phyloP scores from a whole-genome alignment of 2,797 vertebrate species.

The Sciaenops ocellatus region DNA sequence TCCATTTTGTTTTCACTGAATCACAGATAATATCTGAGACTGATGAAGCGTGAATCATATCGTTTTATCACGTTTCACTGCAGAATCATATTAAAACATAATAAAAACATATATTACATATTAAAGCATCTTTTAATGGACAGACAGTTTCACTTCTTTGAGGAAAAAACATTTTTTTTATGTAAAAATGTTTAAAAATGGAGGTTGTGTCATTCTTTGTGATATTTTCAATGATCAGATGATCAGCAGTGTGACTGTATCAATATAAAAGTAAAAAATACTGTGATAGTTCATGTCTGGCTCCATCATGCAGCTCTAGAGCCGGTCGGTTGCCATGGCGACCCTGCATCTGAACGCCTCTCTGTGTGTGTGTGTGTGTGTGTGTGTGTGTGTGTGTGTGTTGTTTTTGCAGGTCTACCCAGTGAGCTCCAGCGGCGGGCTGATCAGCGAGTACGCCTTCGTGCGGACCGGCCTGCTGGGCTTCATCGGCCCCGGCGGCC shows the following conservation, averaged over 20 bases:
- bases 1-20: background rate
- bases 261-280: constrained; percentile 20
- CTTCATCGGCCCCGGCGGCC: constrained; percentile 96
- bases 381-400: background rate
- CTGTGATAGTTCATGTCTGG: background rate
- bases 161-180: too few species aligned
- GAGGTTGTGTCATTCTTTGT: too few species aligned
- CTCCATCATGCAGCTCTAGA: background rate
- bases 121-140: too few species aligned
- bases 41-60: too few species aligned
- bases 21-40: too few species aligned
- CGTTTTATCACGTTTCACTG: too few species aligned
- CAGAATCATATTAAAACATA: too few species aligned
- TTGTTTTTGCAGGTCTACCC: constrained; percentile 91
- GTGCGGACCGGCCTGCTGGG: constrained; percentile 95
- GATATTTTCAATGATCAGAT: too few species aligned
- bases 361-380: background rate
- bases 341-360: constrained; percentile 9
- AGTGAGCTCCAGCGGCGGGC: constrained; percentile 91
- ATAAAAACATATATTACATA: too few species aligned
- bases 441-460: constrained; percentile 97
- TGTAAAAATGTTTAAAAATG: too few species aligned
- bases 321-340: constrained; percentile 34
- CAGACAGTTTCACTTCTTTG: too few species aligned
- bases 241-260: background rate